Evolutionary conservation across 2,797 vertebrate genomes (phyloP).

Genomic region (Vespertilio murinus): DNA sequence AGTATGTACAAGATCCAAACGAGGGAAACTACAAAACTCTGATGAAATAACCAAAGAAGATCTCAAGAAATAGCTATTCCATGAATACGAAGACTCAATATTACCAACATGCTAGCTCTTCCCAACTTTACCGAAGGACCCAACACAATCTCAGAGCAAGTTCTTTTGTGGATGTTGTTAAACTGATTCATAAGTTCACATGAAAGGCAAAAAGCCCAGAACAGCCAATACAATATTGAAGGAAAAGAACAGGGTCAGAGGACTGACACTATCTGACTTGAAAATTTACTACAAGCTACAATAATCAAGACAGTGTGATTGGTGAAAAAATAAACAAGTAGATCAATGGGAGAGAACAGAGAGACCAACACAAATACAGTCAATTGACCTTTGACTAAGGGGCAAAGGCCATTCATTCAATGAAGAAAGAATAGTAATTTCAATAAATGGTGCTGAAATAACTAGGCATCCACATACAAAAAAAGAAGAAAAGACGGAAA

Average conservation of each 20-base stretch:
- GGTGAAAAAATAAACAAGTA: not conserved
- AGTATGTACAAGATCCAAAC: not conserved
- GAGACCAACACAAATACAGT: not conserved
- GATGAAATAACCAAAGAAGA: not conserved
- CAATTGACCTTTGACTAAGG: not conserved
- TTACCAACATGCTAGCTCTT: not conserved
- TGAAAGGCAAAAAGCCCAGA: not conserved
- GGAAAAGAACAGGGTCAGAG: not conserved
- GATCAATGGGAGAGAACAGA: not conserved
- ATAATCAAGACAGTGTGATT: not conserved
- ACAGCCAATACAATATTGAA: not conserved
- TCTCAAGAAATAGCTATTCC: not conserved
- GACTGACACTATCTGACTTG: not conserved
- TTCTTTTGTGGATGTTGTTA: not conserved
- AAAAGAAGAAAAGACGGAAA: not conserved
- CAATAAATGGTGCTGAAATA: not conserved
- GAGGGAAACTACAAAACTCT: not conserved
- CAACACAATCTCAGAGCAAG: not conserved
- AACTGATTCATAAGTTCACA: not conserved
- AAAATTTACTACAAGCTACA: not conserved
- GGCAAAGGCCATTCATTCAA: not conserved
- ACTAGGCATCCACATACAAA: not conserved
- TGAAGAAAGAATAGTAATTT: not conserved
- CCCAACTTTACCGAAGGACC: not conserved
- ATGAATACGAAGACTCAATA: not conserved